phyloP scores from a whole-genome alignment of 2,888 invertebrate genomes.

The Athetis lepigone region DNA sequence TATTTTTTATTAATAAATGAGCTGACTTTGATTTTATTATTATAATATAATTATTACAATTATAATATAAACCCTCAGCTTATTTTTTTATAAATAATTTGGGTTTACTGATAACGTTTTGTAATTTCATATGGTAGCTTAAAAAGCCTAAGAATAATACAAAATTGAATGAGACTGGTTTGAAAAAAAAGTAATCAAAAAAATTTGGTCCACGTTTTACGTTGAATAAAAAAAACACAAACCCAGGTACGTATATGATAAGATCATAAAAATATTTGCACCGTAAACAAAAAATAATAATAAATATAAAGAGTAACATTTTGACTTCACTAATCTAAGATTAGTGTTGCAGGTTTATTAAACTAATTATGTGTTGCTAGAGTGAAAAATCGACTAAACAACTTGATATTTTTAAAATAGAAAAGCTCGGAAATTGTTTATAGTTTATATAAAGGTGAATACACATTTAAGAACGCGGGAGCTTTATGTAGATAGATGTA shows the following conservation, averaged over 20 bases:
- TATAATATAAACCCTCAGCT: too few relatives aligned
- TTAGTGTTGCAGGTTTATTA: constrained; percentile 28
- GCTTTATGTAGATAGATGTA: too few relatives aligned
- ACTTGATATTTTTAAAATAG: background rate
- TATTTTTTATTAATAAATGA: background rate
- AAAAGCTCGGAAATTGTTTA: background rate
- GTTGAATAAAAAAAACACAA: constrained; percentile 24
- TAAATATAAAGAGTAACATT: constrained; percentile 16
- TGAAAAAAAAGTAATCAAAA: constrained; percentile 18
- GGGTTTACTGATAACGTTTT: background rate
- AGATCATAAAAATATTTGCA: constrained; percentile 43
- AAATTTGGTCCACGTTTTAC: constrained; percentile 50
- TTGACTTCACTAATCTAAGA: constrained; percentile 37
- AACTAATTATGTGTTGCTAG: constrained; percentile 21
- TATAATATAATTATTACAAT: too few relatives aligned
- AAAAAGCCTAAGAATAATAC: constrained; percentile 5
- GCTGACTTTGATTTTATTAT: background rate
- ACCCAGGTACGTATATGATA: constrained; percentile 16
- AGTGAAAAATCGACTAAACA: constrained; percentile 6
- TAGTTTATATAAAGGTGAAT: background rate
- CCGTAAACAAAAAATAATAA: constrained; percentile 40
- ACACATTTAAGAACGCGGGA: constrained; percentile 10
- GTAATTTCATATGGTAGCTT: background rate
- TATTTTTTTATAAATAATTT: background rate
- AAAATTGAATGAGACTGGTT: background rate